Conservation (phyloP, 2,113 vertebrate genomes). For the Chiloscyllium plagiosum region DNA sequence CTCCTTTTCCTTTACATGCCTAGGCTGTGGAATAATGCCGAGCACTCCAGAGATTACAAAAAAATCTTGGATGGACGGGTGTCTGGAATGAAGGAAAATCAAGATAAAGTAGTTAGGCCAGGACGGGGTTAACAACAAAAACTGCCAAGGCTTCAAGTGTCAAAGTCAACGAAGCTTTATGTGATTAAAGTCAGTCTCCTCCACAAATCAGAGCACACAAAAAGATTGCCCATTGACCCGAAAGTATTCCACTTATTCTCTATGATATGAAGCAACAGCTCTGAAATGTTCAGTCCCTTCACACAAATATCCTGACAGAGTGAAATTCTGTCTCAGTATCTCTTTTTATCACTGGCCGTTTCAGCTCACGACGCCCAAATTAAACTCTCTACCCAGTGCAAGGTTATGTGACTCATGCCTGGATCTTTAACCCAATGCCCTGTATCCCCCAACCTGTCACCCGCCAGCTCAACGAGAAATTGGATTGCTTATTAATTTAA, state of each 20-base stretch:
- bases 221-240: background rate
- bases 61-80: background rate
- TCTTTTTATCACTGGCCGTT: background rate
- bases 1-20: background rate
- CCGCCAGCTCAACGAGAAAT: background rate
- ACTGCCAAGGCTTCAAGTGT: background rate
- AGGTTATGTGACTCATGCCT: constrained; percentile 42
- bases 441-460: background rate
- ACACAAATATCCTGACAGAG: background rate
- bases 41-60: background rate
- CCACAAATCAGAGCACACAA: background rate
- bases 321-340: background rate
- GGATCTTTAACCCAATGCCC: background rate
- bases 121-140: background rate
- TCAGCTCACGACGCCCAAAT: background rate
- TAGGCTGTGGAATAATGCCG: background rate
- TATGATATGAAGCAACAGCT: background rate
- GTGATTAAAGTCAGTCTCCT: background rate
- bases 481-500: background rate
- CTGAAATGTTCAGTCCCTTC: background rate
- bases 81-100: background rate
- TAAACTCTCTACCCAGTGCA: constrained; percentile 22
- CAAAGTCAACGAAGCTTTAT: background rate
- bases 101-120: background rate
- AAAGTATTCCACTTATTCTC: background rate